Base-by-base conservation (phyloP, 2,113 vertebrate genomes). In the Tretioscincus oriximinensis region DNA sequence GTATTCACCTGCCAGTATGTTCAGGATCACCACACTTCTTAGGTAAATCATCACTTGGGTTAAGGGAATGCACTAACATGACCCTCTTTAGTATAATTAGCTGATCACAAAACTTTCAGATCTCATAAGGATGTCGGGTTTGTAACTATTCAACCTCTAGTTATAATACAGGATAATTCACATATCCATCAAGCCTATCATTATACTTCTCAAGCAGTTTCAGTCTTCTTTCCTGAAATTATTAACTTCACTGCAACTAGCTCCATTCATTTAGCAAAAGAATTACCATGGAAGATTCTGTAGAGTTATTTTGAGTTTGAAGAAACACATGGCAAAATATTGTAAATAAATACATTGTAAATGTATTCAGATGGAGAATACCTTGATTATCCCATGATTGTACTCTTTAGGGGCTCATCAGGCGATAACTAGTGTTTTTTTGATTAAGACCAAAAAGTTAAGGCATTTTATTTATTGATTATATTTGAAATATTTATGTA, bases 71-170 rank as follows among this genome's bases (percentile, higher is more conserved):
- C 65, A 31, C 80, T 77, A 86, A 88, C 84, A 11, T 28, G 84
- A 77, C 58, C 77, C 26, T 70, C 70, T 88, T 81, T 80, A 68
- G 86, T 78, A 78, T 85, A 89, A 92, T 89, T 88, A 87, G 77
- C 28, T 82, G 49, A 78, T n/a, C 47, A 77, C 85, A 87, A 87
- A 86, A 81, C 66, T 71, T 63, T 47, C 35, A 77, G 66, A 85
- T 87, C 72, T 73, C 29, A 89, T 70, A 85, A 64, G 83, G 77
- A n/a, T 76, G 29, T 84, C 85, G 89, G 64, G 66, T 66, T 82
- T 41, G 14, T 73, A 24, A 24, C 89, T 83, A 77, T 76, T 85
- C 88, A 81, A 29, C 31, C 85, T 81, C 76, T 73, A 54, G 84
- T 28, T 77, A 64, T 76, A 81, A 80, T 77, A 18, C 51, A 81